Conservation (phyloP, 2,113 vertebrate species). For the Crypturellus undulatus region DNA sequence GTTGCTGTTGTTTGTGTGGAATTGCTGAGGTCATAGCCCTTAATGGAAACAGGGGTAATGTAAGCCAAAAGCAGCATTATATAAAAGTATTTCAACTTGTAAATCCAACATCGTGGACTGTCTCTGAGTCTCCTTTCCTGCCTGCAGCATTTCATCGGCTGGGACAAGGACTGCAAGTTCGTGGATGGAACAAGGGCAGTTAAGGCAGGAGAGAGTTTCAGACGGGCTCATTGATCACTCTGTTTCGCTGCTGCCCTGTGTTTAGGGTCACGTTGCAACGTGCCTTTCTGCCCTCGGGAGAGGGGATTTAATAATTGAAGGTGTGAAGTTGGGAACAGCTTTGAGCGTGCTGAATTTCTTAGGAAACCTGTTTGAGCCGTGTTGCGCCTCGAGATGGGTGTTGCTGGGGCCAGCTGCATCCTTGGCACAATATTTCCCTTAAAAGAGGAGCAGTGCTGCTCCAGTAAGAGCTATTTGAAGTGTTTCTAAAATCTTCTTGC, state of each 20-base stretch:
- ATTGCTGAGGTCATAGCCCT: slow-evolving; percentile 27
- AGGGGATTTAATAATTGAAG: neutral
- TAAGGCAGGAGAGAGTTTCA: neutral
- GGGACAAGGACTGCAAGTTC: neutral
- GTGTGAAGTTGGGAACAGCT: neutral
- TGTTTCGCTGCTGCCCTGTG: neutral
- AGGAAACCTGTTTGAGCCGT: slow-evolving; percentile 14
- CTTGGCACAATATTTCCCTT: slow-evolving; percentile 21
- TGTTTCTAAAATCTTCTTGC: slow-evolving; percentile 39
- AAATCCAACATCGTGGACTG: neutral
- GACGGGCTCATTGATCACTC: neutral
- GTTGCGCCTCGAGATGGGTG: neutral
- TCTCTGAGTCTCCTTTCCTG: neutral
- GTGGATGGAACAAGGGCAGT: neutral
- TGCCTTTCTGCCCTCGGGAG: neutral
- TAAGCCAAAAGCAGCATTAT: neutral
- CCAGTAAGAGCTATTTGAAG: neutral
- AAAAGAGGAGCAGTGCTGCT: slow-evolving; percentile 37
- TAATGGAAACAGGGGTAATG: slow-evolving; percentile 26
- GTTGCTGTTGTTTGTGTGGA: slow-evolving; percentile 24
- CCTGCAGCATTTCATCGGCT: neutral
- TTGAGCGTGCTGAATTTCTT: neutral
- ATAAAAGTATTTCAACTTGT: neutral
- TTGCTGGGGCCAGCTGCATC: slow-evolving; percentile 45
- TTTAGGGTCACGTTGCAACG: neutral